Evolutionary conservation across 2,113 vertebrate genomes (phyloP).

Genomic region (Bubo scandiacus): DNA sequence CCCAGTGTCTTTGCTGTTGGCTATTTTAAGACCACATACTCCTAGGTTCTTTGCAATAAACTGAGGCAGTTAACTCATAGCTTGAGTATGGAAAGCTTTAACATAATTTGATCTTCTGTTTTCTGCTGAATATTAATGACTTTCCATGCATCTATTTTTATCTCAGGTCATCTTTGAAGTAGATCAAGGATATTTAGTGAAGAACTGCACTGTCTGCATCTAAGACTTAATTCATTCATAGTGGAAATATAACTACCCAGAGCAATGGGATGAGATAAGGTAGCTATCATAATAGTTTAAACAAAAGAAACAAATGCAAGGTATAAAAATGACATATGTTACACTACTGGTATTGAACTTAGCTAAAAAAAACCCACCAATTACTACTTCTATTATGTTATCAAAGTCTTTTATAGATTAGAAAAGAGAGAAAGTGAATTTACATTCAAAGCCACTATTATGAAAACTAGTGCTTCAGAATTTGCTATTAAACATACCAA

Average conservation of each 20-base stretch:
- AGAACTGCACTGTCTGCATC: not conserved
- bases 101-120: not conserved
- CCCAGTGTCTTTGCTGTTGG: not conserved
- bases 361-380: not conserved
- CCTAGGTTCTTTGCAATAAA: not conserved
- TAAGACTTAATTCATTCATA: not conserved
- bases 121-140: not conserved
- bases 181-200: not conserved
- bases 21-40: not conserved
- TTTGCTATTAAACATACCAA: slow-evolving; percentile 77
- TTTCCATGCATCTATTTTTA: not conserved
- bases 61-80: not conserved
- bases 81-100: not conserved
- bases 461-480: not conserved
- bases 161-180: not conserved
- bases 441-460: not conserved
- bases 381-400: not conserved
- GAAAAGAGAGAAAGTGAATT: not conserved
- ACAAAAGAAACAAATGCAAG: not conserved
- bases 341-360: not conserved
- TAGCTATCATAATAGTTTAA: not conserved
- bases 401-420: not conserved
- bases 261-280: not conserved
- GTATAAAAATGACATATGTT: not conserved
- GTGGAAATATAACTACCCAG: not conserved